Evolutionary conservation across 1,140 invertebrate species (phyloP).

Genomic region (Paracyclopina nana): DNA sequence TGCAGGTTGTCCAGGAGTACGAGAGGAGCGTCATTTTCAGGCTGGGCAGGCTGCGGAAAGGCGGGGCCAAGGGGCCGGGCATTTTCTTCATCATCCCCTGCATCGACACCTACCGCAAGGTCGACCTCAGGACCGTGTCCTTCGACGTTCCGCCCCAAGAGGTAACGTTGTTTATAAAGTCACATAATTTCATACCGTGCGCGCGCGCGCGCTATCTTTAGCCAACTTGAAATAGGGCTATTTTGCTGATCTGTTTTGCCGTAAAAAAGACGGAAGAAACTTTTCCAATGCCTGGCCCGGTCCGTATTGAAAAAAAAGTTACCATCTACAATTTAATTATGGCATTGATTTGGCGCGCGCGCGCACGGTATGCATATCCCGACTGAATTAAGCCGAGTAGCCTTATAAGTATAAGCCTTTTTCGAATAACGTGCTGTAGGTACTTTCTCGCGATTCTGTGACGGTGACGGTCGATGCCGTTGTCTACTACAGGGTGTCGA

Average conservation of each 20-base stretch:
- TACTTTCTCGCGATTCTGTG: slow-evolving; percentile 22
- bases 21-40: slow-evolving; percentile 76
- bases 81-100: slow-evolving; percentile 77
- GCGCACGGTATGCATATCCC: too few relatives aligned
- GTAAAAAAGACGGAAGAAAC: too few relatives aligned
- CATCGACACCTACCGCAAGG: slow-evolving; percentile 69
- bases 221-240: background rate
- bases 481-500: slow-evolving; percentile 32
- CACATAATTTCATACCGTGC: background rate
- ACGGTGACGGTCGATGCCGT: slow-evolving; percentile 31
- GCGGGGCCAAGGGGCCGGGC: slow-evolving; percentile 71
- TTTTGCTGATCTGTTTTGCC: background rate
- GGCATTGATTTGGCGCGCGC: too few relatives aligned
- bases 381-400: too few relatives aligned
- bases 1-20: slow-evolving; percentile 71
- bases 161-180: slow-evolving; percentile 29
- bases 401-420: too few relatives aligned
- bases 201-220: background rate
- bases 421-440: too few relatives aligned
- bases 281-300: too few relatives aligned
- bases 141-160: slow-evolving; percentile 91
- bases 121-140: slow-evolving; percentile 59
- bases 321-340: too few relatives aligned
- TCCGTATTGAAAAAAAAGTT: too few relatives aligned
- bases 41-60: slow-evolving; percentile 49